A percentile compares a stretch with the other conserved stretches of the same genome.
These are phyloP conservation scores for Delia radicum DNA, from an alignment of 1,140 invertebrate genomes.

Conservation along the genomic window DNA sequence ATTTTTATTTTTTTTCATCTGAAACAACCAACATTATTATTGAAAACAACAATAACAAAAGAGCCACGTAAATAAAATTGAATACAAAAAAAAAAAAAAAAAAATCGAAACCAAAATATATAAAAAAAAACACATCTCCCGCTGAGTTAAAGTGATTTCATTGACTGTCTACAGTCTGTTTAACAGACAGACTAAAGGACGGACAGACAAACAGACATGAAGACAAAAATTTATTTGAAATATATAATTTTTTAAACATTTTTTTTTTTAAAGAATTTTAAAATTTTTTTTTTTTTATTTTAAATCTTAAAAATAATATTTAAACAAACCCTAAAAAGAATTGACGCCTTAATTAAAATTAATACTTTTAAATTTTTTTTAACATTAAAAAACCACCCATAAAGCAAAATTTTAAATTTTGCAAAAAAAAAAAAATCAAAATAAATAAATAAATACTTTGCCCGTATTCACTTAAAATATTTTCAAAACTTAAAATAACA, in stretches of 20 bases:
- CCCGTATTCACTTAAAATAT: background rate
- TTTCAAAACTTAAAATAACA: background rate
- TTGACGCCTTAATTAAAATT: background rate
- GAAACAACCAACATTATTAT: too few relatives aligned
- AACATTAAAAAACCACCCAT: background rate
- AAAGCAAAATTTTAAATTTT: too few relatives aligned
- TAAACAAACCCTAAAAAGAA: background rate
- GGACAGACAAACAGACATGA: constrained; percentile 21
- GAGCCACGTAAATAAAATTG: constrained; percentile 1
- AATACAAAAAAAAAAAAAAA: too few relatives aligned
- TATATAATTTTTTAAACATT: background rate
- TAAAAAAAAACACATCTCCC: constrained; percentile 20
- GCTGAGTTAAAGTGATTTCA: constrained; percentile 25
- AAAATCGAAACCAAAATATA: constrained; percentile 10
- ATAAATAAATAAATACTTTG: background rate
- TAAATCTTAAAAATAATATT: too few relatives aligned
- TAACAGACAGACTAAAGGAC: constrained; percentile 7
- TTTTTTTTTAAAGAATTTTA: constrained; percentile 2
- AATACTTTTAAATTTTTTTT: background rate
- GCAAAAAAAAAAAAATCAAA: background rate
- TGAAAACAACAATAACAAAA: background rate
- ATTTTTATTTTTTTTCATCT: background rate
- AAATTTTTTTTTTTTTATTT: background rate
- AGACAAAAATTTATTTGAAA: background rate
- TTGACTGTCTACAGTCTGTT: constrained; percentile 18